Evolutionary conservation across 2,888 invertebrate genomes (phyloP).

Genomic region (Clostera curtula): DNA sequence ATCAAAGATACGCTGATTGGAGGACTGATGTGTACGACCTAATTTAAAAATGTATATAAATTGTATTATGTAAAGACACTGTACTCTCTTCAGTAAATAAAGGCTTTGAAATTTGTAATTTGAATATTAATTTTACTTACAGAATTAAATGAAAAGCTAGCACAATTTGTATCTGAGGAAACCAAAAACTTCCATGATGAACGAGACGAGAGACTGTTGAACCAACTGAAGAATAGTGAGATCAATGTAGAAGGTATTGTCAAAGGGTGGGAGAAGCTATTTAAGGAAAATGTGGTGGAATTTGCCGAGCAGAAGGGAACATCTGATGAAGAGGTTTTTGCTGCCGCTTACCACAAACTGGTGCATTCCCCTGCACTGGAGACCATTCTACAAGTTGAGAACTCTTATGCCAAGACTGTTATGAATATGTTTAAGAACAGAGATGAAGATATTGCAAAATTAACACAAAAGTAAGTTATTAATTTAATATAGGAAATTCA

Average conservation of each 20-base stretch:
- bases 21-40: too few relatives aligned
- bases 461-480: conserved; percentile 76
- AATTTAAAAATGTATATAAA: too few relatives aligned
- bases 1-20: too few relatives aligned
- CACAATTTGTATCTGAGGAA: conserved; percentile 78
- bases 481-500: too few relatives aligned
- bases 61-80: too few relatives aligned
- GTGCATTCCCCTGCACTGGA: conserved; percentile 92
- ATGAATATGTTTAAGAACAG: conserved; percentile 82
- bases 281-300: conserved; percentile 87
- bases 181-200: conserved; percentile 81
- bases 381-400: conserved; percentile 91
- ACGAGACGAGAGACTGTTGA: conserved; percentile 76
- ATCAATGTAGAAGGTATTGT: conserved; percentile 84
- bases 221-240: conserved; percentile 76
- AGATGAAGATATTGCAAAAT: conserved; percentile 80
- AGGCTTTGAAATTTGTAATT: too few relatives aligned
- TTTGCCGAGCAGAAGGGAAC: conserved; percentile 88
- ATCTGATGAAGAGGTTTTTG: conserved; percentile 90
- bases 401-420: conserved; percentile 88
- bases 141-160: conserved; percentile 77
- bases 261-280: conserved; percentile 85
- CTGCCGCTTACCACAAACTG: conserved; percentile 86
- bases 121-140: conserved; percentile 15
- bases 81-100: too few relatives aligned